phyloP scores from a whole-genome alignment of 2,797 vertebrate species.

The Rhinella marina region DNA sequence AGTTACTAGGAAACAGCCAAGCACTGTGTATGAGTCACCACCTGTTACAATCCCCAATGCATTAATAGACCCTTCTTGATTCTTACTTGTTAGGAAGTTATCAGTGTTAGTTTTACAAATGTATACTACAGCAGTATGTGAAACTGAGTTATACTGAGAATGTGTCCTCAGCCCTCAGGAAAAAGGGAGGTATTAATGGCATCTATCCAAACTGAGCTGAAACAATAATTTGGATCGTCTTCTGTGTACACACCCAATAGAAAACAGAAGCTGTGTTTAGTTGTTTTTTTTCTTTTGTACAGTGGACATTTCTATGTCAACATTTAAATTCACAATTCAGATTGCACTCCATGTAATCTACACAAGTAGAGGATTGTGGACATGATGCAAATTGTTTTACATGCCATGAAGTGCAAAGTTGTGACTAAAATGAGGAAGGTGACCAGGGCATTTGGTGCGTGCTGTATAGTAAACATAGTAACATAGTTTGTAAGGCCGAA shows the following conservation, averaged over 20 bases:
- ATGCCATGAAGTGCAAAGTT: neutral
- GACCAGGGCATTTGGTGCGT: neutral
- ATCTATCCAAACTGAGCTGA: conserved; percentile 67
- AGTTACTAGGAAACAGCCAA: conserved; percentile 37
- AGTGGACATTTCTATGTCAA: neutral
- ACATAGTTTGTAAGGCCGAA: no score
- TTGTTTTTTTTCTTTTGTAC: conserved; percentile 69
- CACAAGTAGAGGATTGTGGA: neutral
- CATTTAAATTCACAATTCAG: conserved; percentile 5
- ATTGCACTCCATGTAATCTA: neutral
- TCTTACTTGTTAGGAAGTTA: neutral
- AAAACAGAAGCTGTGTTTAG: conserved; percentile 70
- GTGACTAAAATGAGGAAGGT: neutral
- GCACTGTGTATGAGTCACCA: neutral
- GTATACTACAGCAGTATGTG: neutral
- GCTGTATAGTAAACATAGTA: no score
- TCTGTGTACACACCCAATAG: conserved; percentile 71
- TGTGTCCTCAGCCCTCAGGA: neutral
- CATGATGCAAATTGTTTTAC: conserved; percentile 2
- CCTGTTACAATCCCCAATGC: neutral
- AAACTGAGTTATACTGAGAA: neutral
- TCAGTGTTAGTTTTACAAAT: neutral
- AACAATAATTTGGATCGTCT: conserved; percentile 69
- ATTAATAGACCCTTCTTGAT: neutral
- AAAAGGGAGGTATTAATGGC: conserved; percentile 72